phyloP scores from a whole-genome alignment of 2,888 invertebrate species.

The Drosophila fulvimacula region DNA sequence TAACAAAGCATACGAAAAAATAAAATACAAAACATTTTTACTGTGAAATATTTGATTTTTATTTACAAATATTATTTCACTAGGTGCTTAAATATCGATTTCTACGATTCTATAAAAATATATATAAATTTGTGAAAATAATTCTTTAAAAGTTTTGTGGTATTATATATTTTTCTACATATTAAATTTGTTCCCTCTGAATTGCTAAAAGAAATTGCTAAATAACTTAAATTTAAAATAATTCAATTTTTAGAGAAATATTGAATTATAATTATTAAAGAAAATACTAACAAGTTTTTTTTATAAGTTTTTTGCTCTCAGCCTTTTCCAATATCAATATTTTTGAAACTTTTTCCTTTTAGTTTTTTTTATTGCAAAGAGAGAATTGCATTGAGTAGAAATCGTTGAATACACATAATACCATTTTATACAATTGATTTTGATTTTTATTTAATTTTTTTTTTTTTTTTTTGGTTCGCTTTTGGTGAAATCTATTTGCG shows the following conservation, averaged over 20 bases:
- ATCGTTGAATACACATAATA: not conserved
- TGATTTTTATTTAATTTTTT: not conserved
- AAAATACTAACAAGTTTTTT: not conserved
- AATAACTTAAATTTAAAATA: too few species aligned
- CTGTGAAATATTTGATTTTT: not conserved
- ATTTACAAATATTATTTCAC: not conserved
- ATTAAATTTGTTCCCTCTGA: too few species aligned
- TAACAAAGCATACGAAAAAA: constrained; percentile 11
- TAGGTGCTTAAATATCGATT: not conserved
- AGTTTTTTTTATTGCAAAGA: not conserved
- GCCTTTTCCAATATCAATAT: not conserved
- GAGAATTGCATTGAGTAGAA: not conserved
- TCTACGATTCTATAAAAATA: not conserved
- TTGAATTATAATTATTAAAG: too few species aligned
- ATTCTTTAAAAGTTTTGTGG: too few species aligned
- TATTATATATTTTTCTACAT: too few species aligned
- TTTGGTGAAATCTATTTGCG: constrained; percentile 28
- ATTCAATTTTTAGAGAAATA: too few species aligned
- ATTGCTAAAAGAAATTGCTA: too few species aligned
- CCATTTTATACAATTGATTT: constrained; percentile 1
- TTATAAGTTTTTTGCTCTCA: not conserved
- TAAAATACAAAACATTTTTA: not conserved
- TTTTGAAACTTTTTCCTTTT: not conserved
- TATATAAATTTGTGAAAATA: not conserved
- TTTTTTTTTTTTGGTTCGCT: not conserved